Evolutionary conservation across 2,797 vertebrate species (phyloP), one percentile per base, ranked within the genome.

Genomic region (Bradypus variegatus): DNA sequence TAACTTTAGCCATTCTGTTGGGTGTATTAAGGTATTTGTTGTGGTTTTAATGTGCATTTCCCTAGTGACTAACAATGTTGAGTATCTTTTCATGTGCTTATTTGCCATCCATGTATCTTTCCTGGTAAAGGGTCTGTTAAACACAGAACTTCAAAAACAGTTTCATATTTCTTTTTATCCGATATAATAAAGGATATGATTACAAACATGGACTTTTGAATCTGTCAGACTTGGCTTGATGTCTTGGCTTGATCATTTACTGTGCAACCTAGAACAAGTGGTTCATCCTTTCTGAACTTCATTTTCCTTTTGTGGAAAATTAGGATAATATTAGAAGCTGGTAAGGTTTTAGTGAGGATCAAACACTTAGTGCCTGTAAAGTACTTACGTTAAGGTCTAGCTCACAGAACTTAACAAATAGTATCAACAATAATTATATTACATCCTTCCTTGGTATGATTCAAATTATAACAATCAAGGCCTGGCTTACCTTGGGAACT

Each of bases 221-320:
- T 69, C 33, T 75, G 33, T 72, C 48, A 88, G 85, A 50, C 38
- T 65, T 70, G 48, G 27, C 83, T 89, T 92, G 31, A 48, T 31
- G 70, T 70, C 27, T 45, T 65, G 25, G 50, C 60, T 91, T 81
- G 41, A 29, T 11, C 64, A 55, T 21, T 69, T 84, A 50, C 55
- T 82, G 14, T 58, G 25, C 29, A 89, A 60, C 27, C 64, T 67
- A 75, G 64, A 21, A 67, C 45, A 36, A 86, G 29, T 64, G 33
- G 36, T n/a, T 81, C 89, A 48, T 41, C n/a, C 70, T 85, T 11
- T 45, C 69, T 53, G 38, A 69, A 93, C 29, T 88, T 91, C 75
- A 38, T 87, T 84, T 92, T 85, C 50, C 25, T 91, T 67, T 79
- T 84, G 18, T 86, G 14, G 75, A 82, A 89, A 93, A 82, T 77